These are phyloP conservation scores for Pterocles burchelli DNA, from an alignment of 2,113 vertebrate species.

Conservation along the genomic window DNA sequence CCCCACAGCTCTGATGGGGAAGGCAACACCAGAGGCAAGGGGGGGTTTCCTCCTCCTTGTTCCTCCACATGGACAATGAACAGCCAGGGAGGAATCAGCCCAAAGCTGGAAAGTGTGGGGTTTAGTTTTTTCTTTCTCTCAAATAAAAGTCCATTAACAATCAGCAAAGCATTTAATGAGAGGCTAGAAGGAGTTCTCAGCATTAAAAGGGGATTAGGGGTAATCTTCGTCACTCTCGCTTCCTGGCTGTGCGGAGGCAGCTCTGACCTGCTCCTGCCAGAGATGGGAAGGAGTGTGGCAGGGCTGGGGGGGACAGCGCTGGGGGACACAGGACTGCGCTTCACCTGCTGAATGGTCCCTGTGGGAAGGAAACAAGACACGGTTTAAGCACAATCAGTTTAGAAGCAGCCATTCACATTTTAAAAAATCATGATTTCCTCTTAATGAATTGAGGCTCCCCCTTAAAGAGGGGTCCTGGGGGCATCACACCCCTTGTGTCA, in stretches of 20 bases:
- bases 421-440: background rate
- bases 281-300: background rate
- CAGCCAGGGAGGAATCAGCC: background rate
- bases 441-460: background rate
- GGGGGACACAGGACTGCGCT: background rate
- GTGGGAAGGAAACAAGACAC: background rate
- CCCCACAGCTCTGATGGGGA: rapidly evolving
- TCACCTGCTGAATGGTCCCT: background rate
- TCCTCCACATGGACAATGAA: rapidly evolving
- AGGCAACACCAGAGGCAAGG: background rate
- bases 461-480: background rate
- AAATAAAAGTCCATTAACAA: conserved; percentile 15
- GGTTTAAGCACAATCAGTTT: background rate
- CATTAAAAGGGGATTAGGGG: background rate
- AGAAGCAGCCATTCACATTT: background rate
- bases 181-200: background rate
- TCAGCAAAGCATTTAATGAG: conserved; percentile 35
- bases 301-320: background rate
- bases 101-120: background rate
- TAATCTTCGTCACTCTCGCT: background rate
- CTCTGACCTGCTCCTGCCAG: background rate
- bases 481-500: background rate
- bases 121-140: background rate
- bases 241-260: background rate
- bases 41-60: background rate